phyloP scores from a whole-genome alignment of 2,113 vertebrate genomes.

The Anthoscopus minutus region DNA sequence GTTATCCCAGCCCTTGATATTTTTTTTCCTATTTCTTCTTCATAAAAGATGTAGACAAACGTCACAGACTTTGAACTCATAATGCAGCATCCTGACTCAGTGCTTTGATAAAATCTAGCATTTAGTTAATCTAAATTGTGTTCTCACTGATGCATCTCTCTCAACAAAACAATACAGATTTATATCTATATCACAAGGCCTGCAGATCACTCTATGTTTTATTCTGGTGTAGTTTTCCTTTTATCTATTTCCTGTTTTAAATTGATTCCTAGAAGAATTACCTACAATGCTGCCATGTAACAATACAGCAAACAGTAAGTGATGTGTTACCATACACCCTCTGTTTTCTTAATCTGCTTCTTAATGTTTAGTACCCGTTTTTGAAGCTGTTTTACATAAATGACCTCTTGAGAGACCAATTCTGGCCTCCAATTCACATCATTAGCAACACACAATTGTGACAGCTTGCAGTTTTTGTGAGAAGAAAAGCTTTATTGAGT shows the following conservation, averaged over 20 bases:
- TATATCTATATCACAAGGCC: background rate
- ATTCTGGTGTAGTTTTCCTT: background rate
- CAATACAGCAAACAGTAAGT: background rate
- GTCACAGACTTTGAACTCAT: background rate
- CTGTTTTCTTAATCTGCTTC: background rate
- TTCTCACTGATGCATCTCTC: background rate
- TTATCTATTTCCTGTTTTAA: background rate
- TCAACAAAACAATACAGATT: background rate
- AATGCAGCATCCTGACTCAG: background rate
- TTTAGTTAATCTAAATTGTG: background rate
- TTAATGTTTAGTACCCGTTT: background rate
- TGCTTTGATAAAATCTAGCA: slow-evolving; percentile 13
- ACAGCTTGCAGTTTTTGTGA: background rate
- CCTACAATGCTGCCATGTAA: background rate
- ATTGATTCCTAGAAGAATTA: background rate
- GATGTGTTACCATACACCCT: background rate
- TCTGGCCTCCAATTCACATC: background rate
- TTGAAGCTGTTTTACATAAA: background rate
- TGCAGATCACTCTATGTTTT: background rate
- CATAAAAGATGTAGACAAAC: background rate
- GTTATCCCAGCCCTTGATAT: background rate
- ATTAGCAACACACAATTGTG: background rate
- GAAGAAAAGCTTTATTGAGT: background rate
- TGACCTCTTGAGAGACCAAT: background rate
- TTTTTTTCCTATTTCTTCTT: background rate